These are phyloP conservation scores for Urocitellus parryii DNA, from an alignment of 2,113 vertebrate genomes.

Conservation along the genomic window DNA sequence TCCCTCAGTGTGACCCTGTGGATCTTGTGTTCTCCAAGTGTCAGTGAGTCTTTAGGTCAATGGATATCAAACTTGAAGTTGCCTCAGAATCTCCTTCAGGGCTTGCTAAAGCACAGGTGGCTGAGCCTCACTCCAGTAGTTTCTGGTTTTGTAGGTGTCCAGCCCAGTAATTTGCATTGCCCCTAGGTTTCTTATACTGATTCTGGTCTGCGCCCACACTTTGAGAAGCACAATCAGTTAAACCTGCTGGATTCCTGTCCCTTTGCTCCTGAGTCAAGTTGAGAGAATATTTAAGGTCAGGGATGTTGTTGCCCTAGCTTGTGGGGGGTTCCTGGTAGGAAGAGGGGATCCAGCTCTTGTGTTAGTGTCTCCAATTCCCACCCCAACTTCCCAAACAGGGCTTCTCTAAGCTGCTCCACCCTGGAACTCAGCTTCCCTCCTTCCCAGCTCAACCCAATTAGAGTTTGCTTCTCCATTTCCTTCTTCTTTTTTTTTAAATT, in stretches of 20 bases:
- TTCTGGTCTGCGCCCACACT: neutral
- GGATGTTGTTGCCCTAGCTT: neutral
- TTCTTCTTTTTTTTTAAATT: no score
- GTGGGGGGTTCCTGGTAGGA: neutral
- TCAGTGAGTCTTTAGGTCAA: neutral
- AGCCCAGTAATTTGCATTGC: neutral
- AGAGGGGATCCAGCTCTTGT: neutral
- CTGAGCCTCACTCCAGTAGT: accelerated
- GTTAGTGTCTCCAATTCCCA: neutral
- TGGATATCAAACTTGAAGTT: neutral
- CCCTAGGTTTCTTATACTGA: no score
- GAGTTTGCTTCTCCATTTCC: neutral
- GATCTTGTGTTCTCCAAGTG: neutral
- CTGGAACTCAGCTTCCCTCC: neutral
- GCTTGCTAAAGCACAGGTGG: neutral
- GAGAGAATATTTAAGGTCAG: no score
- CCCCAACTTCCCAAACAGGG: neutral
- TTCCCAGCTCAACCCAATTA: neutral
- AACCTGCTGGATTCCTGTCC: neutral
- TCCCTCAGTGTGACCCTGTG: accelerated
- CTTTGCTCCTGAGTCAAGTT: neutral
- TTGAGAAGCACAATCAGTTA: neutral
- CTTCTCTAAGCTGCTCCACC: neutral
- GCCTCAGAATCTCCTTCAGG: neutral
- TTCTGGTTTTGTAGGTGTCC: neutral